Percentiles rank a stretch among this genome's conserved stretches.
Evolutionary conservation across 1,140 invertebrate genomes (phyloP).

Genomic region (Dendroctonus valens): DNA sequence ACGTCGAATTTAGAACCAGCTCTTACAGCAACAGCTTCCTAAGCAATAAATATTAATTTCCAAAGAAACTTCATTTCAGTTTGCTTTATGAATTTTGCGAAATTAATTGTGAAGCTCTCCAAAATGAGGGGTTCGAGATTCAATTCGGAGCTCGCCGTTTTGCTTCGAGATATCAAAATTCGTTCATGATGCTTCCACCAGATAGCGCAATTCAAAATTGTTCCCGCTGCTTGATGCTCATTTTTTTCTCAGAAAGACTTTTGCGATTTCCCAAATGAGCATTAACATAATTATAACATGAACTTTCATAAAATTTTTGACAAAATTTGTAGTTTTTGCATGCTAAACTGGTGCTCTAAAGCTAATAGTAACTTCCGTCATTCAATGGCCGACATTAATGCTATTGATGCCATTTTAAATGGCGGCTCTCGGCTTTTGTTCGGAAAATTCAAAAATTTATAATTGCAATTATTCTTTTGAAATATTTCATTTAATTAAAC

Average conservation of each 20-base stretch:
- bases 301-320: too few species aligned
- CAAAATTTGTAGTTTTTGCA: too few species aligned
- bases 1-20: conserved; percentile 20
- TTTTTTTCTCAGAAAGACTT: not conserved
- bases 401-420: too few species aligned
- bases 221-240: conserved; percentile 19
- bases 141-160: conserved; percentile 38
- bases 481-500: too few species aligned
- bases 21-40: not conserved
- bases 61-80: not conserved
- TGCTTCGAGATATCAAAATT: conserved; percentile 43
- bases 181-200: conserved; percentile 41
- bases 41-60: conserved; percentile 16
- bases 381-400: too few species aligned
- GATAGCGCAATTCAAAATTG: conserved; percentile 41
- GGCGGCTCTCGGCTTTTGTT: too few species aligned
- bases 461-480: too few species aligned
- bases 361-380: too few species aligned
- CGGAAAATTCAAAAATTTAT: too few species aligned
- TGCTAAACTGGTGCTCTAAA: too few species aligned
- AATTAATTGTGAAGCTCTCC: conserved; percentile 38
- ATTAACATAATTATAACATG: too few species aligned
- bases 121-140: conserved; percentile 61
- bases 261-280: too few species aligned
- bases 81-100: conserved; percentile 16